Conservation (phyloP, 2,113 vertebrate genomes). For the Mastomys natalensis region DNA sequence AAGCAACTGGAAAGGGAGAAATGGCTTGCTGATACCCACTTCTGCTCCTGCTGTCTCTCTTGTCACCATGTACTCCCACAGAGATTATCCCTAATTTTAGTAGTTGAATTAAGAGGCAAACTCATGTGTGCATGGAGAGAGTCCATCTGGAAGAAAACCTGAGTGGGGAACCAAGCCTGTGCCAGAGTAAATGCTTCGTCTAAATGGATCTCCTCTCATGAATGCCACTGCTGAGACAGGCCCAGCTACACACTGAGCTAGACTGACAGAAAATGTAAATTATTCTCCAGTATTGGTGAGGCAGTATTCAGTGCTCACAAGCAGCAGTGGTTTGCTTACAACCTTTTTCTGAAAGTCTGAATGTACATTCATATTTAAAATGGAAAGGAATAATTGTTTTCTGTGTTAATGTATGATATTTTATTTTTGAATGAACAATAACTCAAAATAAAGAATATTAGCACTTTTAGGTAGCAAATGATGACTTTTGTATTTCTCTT, state of each 20-base stretch:
- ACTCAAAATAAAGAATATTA: background rate
- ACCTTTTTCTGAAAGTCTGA: background rate
- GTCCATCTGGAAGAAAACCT: constrained; percentile 66
- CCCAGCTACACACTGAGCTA: constrained; percentile 44
- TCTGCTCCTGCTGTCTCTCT: background rate
- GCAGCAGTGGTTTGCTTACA: background rate
- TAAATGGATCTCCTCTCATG: constrained; percentile 62
- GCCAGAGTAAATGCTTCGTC: constrained; percentile 52
- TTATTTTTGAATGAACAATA: background rate
- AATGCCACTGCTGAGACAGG: constrained; percentile 47
- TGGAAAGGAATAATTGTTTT: background rate
- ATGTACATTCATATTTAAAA: background rate
- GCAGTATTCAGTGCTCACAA: background rate
- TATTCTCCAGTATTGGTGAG: background rate
- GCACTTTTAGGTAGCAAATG: background rate
- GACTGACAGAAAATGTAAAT: constrained; percentile 65
- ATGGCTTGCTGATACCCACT: background rate
- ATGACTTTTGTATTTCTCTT: background rate
- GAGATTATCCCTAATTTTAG: constrained; percentile 24
- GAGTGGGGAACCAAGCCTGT: constrained; percentile 38
- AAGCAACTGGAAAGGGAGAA: background rate
- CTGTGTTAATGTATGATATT: background rate
- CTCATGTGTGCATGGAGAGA: constrained; percentile 1
- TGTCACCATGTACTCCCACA: background rate
- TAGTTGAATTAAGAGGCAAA: constrained; percentile 62